Conservation (phyloP, 2,888 invertebrate genomes). For the Noctua comes region DNA sequence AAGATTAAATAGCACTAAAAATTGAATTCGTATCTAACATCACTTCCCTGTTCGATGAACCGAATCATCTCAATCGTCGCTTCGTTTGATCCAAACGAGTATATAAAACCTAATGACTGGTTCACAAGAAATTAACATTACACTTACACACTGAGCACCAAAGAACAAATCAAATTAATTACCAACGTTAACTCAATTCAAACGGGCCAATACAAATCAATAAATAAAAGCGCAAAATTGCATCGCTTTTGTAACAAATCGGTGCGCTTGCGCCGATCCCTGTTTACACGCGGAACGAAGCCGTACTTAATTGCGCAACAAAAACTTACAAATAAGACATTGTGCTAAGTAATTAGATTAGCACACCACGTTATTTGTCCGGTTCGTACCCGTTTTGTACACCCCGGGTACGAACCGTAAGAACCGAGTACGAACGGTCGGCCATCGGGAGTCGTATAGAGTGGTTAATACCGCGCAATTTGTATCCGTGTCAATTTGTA, state of each 20-base stretch:
- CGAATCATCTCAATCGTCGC: conserved; percentile 34
- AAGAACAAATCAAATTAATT: conserved; percentile 64
- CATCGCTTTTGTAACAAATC: conserved; percentile 75
- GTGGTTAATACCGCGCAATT: conserved; percentile 76
- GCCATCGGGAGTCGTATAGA: conserved; percentile 68
- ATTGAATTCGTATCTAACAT: background rate
- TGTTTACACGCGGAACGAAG: conserved; percentile 81
- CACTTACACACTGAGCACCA: conserved; percentile 36
- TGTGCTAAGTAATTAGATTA: conserved; percentile 89
- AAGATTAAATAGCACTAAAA: background rate
- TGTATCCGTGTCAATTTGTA: conserved; percentile 75
- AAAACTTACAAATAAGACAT: conserved; percentile 88
- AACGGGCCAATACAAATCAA: conserved; percentile 62
- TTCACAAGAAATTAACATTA: conserved; percentile 39
- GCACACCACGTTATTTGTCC: conserved; percentile 82
- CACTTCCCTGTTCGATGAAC: conserved; percentile 15
- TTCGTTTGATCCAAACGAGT: conserved; percentile 38
- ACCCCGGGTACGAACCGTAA: conserved; percentile 25
- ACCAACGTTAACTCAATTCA: conserved; percentile 61
- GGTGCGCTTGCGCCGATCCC: conserved; percentile 70
- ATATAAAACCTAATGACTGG: conserved; percentile 39
- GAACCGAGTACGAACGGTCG: conserved; percentile 25
- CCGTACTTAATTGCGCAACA: conserved; percentile 84
- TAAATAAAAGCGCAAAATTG: conserved; percentile 68
- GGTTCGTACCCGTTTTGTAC: conserved; percentile 51